Base-by-base conservation (phyloP, 2,888 invertebrate genomes). In the Pseudococcus longispinus region DNA sequence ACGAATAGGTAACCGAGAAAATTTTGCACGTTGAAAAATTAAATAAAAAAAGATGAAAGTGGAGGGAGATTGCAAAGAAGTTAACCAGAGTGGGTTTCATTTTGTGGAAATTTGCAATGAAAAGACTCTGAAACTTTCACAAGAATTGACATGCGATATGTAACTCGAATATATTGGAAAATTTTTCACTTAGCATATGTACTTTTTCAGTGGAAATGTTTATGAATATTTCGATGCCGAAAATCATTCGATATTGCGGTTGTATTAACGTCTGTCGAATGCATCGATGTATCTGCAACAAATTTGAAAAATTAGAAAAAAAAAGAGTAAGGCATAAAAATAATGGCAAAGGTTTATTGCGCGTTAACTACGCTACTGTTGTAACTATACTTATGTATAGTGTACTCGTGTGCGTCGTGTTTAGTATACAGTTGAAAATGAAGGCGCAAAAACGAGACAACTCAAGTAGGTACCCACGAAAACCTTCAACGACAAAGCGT, bases 181-280 rank as follows among this genome's bases (percentile, higher is more conserved):
- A 37, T 32, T 29, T 46, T 13, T 37, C 18, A 74, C 74, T 74
- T 18, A 74, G 37, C 74, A 74, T 74, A 74, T 37, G 74, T 74
- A 74, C 74, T 74, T 74, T 74, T 74, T 74, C 74, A 74, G 37
- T 37, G 74, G 26, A 74, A 74, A 74, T 37, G 15, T 37, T n/a
- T 23, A 18, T 15, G n/a, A 32, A 74, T 70, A 29, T 15, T 37
- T 74, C 74, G 32, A 37, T 9, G 18, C 15, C 37, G 74, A 74
- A 74, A 37, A 74, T 74, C 74, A 74, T 74, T 74, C 74, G 74
- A 74, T 74, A 74, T 32, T 74, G 37, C n/a, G 8, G n/a, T 74
- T 74, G 29, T 37, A 32, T n/a, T 13, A 2, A n/a, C 5, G 37
- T 37, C 9, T n/a, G 6, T 37, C 74, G 74, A 74, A 32, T 74